Conservation (phyloP, 1,140 invertebrate genomes). For the Diachasma alloeum region DNA sequence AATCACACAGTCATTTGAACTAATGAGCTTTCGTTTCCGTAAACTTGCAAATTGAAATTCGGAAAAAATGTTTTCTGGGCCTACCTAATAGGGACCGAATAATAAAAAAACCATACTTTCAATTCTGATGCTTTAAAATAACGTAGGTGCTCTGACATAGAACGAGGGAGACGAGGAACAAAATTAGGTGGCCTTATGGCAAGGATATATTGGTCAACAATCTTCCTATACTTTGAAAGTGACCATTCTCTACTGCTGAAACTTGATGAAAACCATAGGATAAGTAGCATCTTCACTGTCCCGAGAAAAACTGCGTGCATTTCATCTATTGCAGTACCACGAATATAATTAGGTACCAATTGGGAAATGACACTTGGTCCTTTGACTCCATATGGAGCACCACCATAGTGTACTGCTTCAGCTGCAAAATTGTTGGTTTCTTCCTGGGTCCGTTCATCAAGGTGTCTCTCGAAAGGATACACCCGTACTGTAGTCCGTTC, state of each 20-base stretch:
- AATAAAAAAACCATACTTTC: too few relatives aligned
- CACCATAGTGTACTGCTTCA: neutral
- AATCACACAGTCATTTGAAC: too few relatives aligned
- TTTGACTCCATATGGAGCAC: conserved; percentile 18
- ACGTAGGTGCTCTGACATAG: conserved; percentile 15
- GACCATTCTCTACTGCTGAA: neutral
- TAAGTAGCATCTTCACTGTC: neutral
- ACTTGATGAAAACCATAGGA: neutral
- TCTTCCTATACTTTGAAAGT: neutral
- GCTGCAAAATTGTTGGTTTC: neutral
- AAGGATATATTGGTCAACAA: neutral
- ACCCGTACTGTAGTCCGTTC: neutral
- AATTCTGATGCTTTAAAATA: conserved; percentile 25
- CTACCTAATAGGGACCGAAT: too few relatives aligned
- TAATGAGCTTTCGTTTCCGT: too few relatives aligned
- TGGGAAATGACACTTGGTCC: conserved; percentile 14
- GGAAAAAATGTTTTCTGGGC: too few relatives aligned
- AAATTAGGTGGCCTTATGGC: conserved; percentile 11
- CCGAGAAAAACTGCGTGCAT: conserved; percentile 24
- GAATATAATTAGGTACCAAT: conserved; percentile 25
- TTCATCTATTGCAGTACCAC: conserved; percentile 22
- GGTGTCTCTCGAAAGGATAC: neutral
- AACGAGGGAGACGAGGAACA: conserved; percentile 15
- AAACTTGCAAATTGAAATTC: too few relatives aligned
- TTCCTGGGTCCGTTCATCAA: neutral